These are phyloP conservation scores for Drosophila hydei DNA, from an alignment of 1,140 invertebrate species.

Conservation along the genomic window DNA sequence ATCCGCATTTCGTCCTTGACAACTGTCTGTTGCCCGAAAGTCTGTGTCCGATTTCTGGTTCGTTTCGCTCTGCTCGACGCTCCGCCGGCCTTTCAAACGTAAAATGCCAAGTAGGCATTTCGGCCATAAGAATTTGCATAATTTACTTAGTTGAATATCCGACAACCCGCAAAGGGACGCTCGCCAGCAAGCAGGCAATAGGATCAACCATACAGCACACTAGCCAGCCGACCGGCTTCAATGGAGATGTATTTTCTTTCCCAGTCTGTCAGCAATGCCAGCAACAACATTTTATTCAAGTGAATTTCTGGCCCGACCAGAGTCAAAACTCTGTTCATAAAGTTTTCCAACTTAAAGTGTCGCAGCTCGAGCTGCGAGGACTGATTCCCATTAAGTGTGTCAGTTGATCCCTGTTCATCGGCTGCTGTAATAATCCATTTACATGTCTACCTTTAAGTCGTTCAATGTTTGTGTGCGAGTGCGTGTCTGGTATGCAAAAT, in stretches of 20 bases:
- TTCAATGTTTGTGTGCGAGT: conserved; percentile 6
- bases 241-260: conserved; percentile 42
- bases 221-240: conserved; percentile 15
- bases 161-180: conserved; percentile 47
- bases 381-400: conserved; percentile 58
- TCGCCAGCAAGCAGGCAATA: conserved; percentile 12
- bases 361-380: conserved; percentile 40
- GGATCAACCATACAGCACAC: background rate
- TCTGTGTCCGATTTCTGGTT: conserved; percentile 44
- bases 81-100: conserved; percentile 49
- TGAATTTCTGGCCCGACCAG: conserved; percentile 1
- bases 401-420: conserved; percentile 14
- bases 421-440: conserved; percentile 28
- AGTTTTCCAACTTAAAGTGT: conserved; percentile 59
- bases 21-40: conserved; percentile 13
- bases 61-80: conserved; percentile 27
- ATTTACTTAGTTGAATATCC: conserved; percentile 63
- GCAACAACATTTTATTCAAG: conserved; percentile 11
- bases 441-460: conserved; percentile 23
- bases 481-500: conserved; percentile 31
- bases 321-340: conserved; percentile 46
- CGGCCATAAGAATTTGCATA: conserved; percentile 65
- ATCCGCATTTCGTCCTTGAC: conserved; percentile 14
- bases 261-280: conserved; percentile 3
- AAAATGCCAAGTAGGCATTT: conserved; percentile 67